Conservation (phyloP, 2,113 vertebrate species). For the Gasterosteus nipponicus region DNA sequence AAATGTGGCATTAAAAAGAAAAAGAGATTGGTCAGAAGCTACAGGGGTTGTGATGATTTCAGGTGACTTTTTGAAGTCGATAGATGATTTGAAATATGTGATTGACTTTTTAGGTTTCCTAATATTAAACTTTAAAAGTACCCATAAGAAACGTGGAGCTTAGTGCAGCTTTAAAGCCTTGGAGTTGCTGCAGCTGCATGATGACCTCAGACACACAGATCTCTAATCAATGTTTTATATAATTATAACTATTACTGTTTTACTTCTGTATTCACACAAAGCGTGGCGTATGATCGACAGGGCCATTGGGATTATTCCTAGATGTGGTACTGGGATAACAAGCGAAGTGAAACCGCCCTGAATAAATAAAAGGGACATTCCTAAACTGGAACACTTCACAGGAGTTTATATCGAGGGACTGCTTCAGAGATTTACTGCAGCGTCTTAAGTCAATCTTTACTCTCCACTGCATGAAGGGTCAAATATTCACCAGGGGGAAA, state of each 20-base stretch:
- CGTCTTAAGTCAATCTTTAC: conserved; percentile 49
- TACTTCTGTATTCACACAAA: not conserved
- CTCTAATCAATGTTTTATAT: not conserved
- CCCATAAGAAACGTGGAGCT: not conserved
- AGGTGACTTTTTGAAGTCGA: conserved; percentile 22
- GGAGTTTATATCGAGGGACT: conserved; percentile 43
- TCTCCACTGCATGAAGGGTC: conserved; percentile 58
- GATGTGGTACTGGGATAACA: conserved; percentile 8
- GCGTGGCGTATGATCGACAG: not conserved
- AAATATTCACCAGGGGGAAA: conserved; percentile 62
- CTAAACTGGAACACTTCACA: conserved; percentile 27
- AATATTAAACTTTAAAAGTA: not conserved
- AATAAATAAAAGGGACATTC: conserved; percentile 43
- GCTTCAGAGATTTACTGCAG: conserved; percentile 55
- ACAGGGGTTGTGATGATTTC: not conserved
- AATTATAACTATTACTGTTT: not conserved
- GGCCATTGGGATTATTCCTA: conserved; percentile 19
- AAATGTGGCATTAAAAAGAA: not conserved
- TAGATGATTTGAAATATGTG: not conserved
- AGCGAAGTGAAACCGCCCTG: conserved; percentile 47
- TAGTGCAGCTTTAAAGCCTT: not conserved
- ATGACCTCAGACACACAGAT: not conserved
- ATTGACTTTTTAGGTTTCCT: not conserved
- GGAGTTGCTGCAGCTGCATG: not conserved
- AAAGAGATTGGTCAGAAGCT: conserved; percentile 3